A percentile compares a stretch with the other conserved stretches of the same genome.
These are phyloP conservation scores for Pycnonotus jocosus DNA, from an alignment of 2,113 vertebrate species.

Conservation along the genomic window DNA sequence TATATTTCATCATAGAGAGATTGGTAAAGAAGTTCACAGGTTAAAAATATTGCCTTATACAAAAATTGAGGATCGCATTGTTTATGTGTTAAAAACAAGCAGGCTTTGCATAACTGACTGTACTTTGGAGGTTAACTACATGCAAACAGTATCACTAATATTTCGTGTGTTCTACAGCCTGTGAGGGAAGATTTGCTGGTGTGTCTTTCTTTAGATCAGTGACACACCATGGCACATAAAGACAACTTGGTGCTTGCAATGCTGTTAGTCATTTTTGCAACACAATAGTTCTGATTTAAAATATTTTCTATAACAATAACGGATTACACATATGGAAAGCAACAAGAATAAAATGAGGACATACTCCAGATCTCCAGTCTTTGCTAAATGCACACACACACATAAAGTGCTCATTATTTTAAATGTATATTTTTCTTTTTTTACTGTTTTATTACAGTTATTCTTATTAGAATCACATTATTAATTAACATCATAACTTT, in stretches of 20 bases:
- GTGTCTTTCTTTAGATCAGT: background rate
- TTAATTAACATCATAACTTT: background rate
- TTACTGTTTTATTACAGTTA: background rate
- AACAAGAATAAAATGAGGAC: background rate
- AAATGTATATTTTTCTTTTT: background rate
- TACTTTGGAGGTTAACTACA: background rate
- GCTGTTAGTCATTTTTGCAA: background rate
- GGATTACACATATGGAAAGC: background rate
- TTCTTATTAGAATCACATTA: background rate
- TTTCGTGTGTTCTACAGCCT: background rate
- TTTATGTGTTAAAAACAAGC: background rate
- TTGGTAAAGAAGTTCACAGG: background rate
- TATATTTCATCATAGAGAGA: background rate
- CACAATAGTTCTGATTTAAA: background rate
- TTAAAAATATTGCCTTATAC: background rate
- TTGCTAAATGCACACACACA: background rate
- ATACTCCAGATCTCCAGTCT: background rate
- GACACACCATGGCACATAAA: accelerated
- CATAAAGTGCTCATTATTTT: background rate
- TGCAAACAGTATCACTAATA: background rate
- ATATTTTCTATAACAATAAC: background rate
- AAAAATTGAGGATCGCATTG: background rate
- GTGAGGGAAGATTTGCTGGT: background rate
- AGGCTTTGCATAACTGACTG: background rate
- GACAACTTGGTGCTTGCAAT: background rate